These are phyloP conservation scores for Drosophila putrida DNA, from an alignment of 2,888 invertebrate genomes.

Conservation along the genomic window DNA sequence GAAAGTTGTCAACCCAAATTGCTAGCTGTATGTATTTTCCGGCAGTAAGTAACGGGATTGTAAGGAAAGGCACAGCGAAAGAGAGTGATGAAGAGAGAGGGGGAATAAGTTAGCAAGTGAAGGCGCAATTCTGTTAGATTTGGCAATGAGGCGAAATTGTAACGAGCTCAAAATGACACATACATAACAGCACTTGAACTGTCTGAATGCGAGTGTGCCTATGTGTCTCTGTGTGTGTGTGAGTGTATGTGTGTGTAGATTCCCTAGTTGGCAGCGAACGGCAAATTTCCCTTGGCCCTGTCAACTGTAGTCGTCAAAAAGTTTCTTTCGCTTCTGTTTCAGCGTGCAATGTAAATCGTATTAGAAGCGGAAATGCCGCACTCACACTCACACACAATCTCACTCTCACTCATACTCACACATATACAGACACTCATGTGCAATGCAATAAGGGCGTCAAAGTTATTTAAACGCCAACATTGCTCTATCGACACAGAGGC, in stretches of 20 bases:
- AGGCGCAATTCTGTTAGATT: conserved; percentile 57
- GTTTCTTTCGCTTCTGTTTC: conserved; percentile 46
- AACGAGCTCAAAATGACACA: conserved; percentile 54
- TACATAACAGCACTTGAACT: conserved; percentile 14
- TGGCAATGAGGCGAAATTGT: conserved; percentile 71
- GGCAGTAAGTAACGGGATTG: conserved; percentile 5
- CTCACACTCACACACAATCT: conserved; percentile 15
- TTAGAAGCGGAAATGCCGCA: conserved; percentile 64
- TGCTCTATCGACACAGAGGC: conserved; percentile 39
- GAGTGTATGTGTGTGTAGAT: conserved; percentile 28
- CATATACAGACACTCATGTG: conserved; percentile 16
- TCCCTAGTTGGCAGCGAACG: conserved; percentile 58
- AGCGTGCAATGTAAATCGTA: conserved; percentile 50
- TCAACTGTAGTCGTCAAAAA: conserved; percentile 65
- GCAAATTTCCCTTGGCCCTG: conserved; percentile 68
- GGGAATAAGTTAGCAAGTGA: conserved; percentile 8
- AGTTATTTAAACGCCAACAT: conserved; percentile 75
- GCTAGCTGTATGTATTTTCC: conserved; percentile 49
- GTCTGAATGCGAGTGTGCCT: conserved; percentile 7
- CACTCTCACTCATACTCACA: conserved; percentile 9
- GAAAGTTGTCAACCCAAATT: conserved; percentile 69
- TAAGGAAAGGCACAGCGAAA: background rate
- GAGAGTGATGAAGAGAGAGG: background rate
- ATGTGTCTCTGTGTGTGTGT: background rate
- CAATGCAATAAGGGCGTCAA: conserved; percentile 67